Evolutionary conservation across 2,113 vertebrate species (phyloP).

Genomic region (Rousettus leschenaultii): DNA sequence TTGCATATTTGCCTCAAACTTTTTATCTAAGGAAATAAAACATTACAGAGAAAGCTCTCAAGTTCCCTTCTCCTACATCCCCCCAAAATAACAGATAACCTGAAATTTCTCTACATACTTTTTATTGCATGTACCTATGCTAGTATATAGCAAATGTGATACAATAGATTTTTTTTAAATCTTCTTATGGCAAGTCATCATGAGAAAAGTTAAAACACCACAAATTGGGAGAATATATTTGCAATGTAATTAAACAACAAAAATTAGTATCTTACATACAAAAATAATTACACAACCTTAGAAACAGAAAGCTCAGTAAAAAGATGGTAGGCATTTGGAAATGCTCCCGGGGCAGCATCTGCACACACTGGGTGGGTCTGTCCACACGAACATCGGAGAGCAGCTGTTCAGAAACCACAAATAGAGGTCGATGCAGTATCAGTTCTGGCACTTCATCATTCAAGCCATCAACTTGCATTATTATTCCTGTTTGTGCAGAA

Average conservation of each 20-base stretch:
- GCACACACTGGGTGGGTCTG: too few relatives aligned
- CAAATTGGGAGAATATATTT: neutral
- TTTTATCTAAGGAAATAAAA: neutral
- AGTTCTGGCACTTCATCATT: neutral
- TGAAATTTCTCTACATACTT: neutral
- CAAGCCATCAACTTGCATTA: neutral
- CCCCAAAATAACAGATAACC: neutral
- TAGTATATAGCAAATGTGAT: neutral
- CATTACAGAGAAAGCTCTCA: neutral
- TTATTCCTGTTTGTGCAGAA: neutral
- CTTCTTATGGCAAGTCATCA: neutral
- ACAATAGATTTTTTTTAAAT: neutral
- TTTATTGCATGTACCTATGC: neutral
- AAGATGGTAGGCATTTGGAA: neutral
- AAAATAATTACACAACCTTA: neutral
- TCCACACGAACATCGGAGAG: rapidly evolving
- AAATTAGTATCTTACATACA: neutral
- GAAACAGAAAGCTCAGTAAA: neutral
- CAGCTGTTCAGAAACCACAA: neutral
- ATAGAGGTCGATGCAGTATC: neutral
- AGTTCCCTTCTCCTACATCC: neutral
- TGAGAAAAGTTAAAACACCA: neutral
- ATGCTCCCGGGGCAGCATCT: neutral
- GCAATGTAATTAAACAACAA: neutral
- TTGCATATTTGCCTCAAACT: neutral